A percentile compares a stretch with the other conserved stretches of the same genome.
These are phyloP conservation scores for Cariama cristata DNA, from an alignment of 2,113 vertebrate species.

Conservation along the genomic window DNA sequence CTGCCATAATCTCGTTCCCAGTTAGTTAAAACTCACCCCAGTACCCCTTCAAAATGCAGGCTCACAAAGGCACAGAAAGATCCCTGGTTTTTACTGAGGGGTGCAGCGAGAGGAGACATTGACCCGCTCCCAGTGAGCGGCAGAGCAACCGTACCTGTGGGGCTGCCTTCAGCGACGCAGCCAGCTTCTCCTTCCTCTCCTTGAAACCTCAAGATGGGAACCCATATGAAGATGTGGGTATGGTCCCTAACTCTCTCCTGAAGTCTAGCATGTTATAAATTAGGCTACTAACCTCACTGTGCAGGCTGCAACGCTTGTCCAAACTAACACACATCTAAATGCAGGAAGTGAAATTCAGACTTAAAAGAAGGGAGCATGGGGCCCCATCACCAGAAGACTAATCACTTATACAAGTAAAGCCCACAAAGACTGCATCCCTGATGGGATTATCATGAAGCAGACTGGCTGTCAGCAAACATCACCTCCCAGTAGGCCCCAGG, in stretches of 20 bases:
- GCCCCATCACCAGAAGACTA: not conserved
- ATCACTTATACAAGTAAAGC: not conserved
- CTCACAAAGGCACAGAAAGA: not conserved
- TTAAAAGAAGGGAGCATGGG: not conserved
- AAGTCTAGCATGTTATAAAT: not conserved
- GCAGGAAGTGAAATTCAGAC: not conserved
- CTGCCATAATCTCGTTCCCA: not conserved
- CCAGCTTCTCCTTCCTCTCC: not conserved
- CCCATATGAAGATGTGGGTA: not conserved
- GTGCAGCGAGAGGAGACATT: not conserved
- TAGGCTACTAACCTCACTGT: not conserved
- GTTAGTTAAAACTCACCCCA: not conserved
- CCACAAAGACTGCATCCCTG: not conserved
- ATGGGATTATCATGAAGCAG: not conserved
- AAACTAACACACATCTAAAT: not conserved
- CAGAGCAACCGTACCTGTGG: fast-evolving
- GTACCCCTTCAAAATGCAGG: not conserved
- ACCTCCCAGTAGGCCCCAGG: not conserved
- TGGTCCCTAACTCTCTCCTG: not conserved
- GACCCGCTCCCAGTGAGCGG: fast-evolving
- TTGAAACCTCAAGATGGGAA: not conserved
- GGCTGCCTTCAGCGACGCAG: not conserved
- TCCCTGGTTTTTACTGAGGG: not conserved
- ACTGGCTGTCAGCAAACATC: not conserved
- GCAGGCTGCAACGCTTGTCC: not conserved